These are phyloP conservation scores for Taxidea taxus DNA, from an alignment of 2,113 vertebrate genomes.

Conservation along the genomic window DNA sequence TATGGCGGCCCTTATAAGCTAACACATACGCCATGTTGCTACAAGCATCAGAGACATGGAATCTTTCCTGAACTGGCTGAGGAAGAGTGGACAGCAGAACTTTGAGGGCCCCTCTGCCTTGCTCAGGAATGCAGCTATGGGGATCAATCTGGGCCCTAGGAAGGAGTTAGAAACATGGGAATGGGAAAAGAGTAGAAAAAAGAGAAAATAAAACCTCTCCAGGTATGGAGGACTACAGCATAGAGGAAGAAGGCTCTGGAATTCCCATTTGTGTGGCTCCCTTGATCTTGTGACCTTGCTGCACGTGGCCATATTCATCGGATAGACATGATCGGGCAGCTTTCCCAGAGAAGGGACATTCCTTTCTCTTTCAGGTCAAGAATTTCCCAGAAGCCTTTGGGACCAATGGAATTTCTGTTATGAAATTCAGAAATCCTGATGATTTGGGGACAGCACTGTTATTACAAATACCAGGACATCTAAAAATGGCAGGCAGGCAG, in stretches of 20 bases:
- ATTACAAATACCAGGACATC: not conserved
- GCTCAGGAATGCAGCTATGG: not conserved
- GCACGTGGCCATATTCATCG: not conserved
- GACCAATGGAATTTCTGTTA: not conserved
- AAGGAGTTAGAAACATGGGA: not conserved
- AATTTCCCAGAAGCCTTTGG: slow-evolving; percentile 27
- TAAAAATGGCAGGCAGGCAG: not conserved
- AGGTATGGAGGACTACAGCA: not conserved
- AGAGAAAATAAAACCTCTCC: not conserved
- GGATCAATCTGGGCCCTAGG: not conserved
- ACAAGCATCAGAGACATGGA: not conserved
- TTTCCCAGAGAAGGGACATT: not conserved
- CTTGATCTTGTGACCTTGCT: not conserved
- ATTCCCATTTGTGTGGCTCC: not conserved
- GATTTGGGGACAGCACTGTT: not conserved
- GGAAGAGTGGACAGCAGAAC: not conserved
- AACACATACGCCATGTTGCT: not conserved
- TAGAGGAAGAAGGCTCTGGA: not conserved
- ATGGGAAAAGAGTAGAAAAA: not conserved
- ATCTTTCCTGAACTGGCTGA: not conserved
- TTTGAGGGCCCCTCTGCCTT: not conserved
- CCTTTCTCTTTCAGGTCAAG: not conserved
- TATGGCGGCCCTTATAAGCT: not conserved
- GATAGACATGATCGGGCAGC: not conserved
- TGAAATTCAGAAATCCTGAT: slow-evolving; percentile 14